Evolutionary conservation across 2,888 invertebrate species (phyloP), one percentile per base, ranked within the genome.

Genomic region (Barypeithes pellucidus): DNA sequence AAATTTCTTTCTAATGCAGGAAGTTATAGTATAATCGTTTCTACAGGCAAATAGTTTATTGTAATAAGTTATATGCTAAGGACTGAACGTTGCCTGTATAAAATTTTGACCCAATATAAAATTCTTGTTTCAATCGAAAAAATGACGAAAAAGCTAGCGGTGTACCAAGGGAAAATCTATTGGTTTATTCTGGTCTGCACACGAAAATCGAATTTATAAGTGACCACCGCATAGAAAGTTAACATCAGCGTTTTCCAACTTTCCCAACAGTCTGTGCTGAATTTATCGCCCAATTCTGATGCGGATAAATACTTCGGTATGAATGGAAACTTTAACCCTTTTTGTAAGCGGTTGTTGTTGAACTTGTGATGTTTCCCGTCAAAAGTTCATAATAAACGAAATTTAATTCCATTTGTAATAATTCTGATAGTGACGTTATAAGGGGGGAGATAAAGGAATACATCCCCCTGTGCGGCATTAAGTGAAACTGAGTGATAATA

Each of bases 271-370:
- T 45, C 18, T 57, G 67, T 24, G 67, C 57, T 33, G 60, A 60
- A 67, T 67, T 67, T 67, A 67, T 67, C 67, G 60, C 67, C 20
- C 50, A 33, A 60, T 60, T 60, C n/a, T 29, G 29, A 36, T 29
- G 60, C 59, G 24, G 67, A 57, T 60, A 59, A 59, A 67, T 60
- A 67, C 60, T 45, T 67, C 18, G 47, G 60, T 47, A 65, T 60
- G 50, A 67, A 67, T 60, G 67, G 50, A 67, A 67, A 67, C 60
- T 43, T 47, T 60, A 18, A 36, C 57, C 67, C 43, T 67, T 67
- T 67, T 67, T 67, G 60, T 57, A 45, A 22, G 43, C 59, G 18
- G 57, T 60, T 67, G 59, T 59, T 45, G 14, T 9, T 57, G 3
- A 67, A 67, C 57, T 67, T 60, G 36, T 67, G 60, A 67, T 60